Conservation (phyloP, 2,113 vertebrate species). For the Cettia cetti region DNA sequence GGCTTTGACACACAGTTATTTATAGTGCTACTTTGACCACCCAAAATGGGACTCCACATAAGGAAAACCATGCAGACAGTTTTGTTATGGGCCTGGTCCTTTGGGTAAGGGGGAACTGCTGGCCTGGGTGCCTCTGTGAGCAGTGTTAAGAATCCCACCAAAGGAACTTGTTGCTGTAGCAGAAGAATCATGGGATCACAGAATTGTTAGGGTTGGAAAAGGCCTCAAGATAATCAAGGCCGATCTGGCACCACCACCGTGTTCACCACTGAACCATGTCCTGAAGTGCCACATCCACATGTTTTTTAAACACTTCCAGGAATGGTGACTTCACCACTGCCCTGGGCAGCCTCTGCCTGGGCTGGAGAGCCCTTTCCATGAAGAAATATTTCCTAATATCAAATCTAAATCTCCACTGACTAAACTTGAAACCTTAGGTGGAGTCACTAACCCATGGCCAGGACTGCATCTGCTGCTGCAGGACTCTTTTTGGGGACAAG, state of each 20-base stretch:
- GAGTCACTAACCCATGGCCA: neutral
- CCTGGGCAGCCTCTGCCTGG: neutral
- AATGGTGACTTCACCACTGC: neutral
- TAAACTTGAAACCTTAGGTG: neutral
- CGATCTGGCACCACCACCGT: neutral
- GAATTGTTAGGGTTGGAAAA: neutral
- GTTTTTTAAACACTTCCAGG: neutral
- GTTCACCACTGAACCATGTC: neutral
- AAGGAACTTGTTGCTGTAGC: neutral
- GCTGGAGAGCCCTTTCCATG: neutral
- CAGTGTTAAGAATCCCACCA: neutral
- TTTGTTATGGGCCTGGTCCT: neutral
- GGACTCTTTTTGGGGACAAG: neutral
- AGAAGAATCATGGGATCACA: neutral
- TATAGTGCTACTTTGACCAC: neutral
- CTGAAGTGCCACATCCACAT: neutral
- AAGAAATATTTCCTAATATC: neutral
- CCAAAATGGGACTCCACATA: neutral
- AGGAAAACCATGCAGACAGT: neutral
- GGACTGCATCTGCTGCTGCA: neutral
- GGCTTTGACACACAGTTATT: neutral
- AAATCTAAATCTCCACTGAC: neutral
- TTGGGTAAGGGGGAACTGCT: neutral
- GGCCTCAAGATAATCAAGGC: neutral
- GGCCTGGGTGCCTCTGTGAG: neutral